Conservation (phyloP, 2,113 vertebrate genomes). For the Cephalopterus ornatus region DNA sequence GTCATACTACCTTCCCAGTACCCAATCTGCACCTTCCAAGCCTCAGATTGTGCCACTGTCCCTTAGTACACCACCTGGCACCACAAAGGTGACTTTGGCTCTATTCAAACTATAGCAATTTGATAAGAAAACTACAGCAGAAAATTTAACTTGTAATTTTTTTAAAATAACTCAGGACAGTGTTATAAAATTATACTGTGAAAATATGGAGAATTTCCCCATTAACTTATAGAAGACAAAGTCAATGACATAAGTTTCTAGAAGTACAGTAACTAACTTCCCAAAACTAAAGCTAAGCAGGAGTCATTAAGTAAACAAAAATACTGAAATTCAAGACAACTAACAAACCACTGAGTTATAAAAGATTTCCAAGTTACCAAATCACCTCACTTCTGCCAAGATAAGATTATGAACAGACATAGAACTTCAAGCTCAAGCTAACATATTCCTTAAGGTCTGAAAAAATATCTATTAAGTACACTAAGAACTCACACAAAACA, state of each 20-base stretch:
- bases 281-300: neutral
- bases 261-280: neutral
- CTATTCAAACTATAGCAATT: neutral
- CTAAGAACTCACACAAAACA: neutral
- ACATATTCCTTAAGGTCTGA: neutral
- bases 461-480: neutral
- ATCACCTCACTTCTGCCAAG: neutral
- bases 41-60: neutral
- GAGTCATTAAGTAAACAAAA: neutral
- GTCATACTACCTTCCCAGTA: neutral
- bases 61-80: neutral
- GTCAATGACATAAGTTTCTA: neutral
- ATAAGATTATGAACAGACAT: neutral
- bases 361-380: neutral
- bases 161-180: neutral
- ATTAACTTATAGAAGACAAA: neutral
- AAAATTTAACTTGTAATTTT: neutral
- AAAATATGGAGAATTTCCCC: neutral
- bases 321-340: neutral
- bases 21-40: neutral
- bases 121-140: neutral
- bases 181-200: neutral
- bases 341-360: neutral
- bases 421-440: neutral
- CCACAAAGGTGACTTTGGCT: neutral